phyloP scores from a whole-genome alignment of 2,113 vertebrate species.

The Lophura nycthemera region DNA sequence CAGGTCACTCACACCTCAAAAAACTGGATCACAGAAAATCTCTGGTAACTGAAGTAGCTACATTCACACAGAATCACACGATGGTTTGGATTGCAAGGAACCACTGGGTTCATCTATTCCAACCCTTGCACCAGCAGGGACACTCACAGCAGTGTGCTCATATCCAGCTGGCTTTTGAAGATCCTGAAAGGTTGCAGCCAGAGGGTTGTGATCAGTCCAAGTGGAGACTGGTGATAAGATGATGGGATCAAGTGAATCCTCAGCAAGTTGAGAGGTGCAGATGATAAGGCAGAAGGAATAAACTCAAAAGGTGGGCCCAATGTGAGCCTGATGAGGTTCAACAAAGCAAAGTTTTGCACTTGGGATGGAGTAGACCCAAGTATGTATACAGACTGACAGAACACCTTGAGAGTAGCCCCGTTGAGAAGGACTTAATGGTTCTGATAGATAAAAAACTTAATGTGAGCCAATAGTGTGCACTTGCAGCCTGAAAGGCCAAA shows the following conservation, averaged over 20 bases:
- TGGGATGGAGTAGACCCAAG: too few species aligned
- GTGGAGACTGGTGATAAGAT: background rate
- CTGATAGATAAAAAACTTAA: background rate
- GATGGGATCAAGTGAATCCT: background rate
- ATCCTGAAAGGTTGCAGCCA: background rate
- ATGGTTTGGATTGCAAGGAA: background rate
- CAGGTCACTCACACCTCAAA: background rate
- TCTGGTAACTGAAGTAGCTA: background rate
- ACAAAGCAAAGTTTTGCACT: background rate
- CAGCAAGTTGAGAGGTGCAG: background rate
- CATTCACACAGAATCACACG: background rate
- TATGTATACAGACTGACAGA: background rate
- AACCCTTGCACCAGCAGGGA: background rate
- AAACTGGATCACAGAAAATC: background rate
- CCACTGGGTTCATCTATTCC: background rate
- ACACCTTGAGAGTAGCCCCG: background rate
- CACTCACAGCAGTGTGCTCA: background rate
- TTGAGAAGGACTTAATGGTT: background rate
- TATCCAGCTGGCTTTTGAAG: background rate
- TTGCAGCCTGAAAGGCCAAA: background rate
- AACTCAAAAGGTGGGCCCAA: background rate
- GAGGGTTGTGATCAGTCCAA: background rate
- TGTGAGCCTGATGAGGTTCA: background rate
- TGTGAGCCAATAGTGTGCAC: background rate
- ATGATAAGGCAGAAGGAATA: background rate